A percentile compares a stretch with the other conserved stretches of the same genome.
Evolutionary conservation across 1,140 invertebrate species (phyloP).

Genomic region (Atta colombica): DNA sequence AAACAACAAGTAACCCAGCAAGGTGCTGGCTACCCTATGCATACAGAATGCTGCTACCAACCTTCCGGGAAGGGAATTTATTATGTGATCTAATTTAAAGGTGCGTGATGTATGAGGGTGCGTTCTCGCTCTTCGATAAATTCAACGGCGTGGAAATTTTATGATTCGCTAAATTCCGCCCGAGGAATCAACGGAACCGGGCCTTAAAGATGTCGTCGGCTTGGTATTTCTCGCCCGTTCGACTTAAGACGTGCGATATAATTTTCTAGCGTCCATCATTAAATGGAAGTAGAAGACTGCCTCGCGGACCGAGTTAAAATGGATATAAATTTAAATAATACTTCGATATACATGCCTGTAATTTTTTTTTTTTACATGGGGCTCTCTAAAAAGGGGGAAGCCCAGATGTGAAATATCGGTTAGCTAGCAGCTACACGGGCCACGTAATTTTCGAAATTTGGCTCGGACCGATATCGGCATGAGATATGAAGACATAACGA

Average conservation of each 20-base stretch:
- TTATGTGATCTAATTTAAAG: constrained; percentile 84
- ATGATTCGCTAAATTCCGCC: constrained; percentile 62
- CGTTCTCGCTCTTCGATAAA: constrained; percentile 64
- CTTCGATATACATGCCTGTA: constrained; percentile 41
- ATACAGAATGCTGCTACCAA: constrained; percentile 86
- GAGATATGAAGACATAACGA: constrained; percentile 72
- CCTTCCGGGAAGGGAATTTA: constrained; percentile 82
- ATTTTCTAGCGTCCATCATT: constrained; percentile 49
- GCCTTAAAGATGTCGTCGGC: constrained; percentile 50
- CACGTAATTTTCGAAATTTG: constrained; percentile 60
- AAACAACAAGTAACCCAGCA: constrained; percentile 76
- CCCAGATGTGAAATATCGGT: constrained; percentile 47
- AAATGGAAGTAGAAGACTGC: constrained; percentile 31
- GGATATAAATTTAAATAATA: constrained; percentile 60
- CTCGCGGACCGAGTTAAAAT: constrained; percentile 23
- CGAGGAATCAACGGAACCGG: constrained; percentile 50
- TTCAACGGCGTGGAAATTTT: constrained; percentile 62
- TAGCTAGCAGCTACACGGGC: constrained; percentile 51
- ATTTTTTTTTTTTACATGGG: not conserved
- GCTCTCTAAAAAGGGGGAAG: constrained; percentile 43
- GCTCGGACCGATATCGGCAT: constrained; percentile 48
- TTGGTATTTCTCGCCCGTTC: constrained; percentile 44
- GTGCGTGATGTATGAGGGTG: constrained; percentile 70
- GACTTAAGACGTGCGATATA: constrained; percentile 20
- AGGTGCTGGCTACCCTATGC: constrained; percentile 83